Evolutionary conservation across 1,140 invertebrate species (phyloP).

Genomic region (Watersipora subatra): DNA sequence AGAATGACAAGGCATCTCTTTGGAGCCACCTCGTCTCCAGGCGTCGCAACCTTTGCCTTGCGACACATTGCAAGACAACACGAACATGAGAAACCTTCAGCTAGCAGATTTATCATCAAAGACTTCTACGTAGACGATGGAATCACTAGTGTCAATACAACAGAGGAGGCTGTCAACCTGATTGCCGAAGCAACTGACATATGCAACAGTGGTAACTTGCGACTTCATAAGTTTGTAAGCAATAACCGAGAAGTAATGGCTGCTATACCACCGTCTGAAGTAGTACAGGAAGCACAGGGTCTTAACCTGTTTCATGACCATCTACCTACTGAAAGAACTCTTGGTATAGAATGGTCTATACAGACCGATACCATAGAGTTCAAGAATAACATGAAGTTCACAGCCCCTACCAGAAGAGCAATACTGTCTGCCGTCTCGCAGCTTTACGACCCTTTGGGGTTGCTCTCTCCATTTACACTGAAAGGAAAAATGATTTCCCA

Average conservation of each 20-base stretch:
- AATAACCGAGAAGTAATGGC: background rate
- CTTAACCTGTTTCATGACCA: background rate
- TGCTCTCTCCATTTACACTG: background rate
- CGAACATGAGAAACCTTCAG: background rate
- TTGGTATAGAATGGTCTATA: background rate
- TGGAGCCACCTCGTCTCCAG: conserved; percentile 6
- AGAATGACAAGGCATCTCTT: conserved; percentile 11
- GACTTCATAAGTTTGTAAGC: background rate
- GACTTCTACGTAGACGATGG: conserved; percentile 6
- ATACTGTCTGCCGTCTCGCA: background rate
- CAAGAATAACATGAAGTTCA: background rate
- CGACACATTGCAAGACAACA: background rate
- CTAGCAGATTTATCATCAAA: background rate
- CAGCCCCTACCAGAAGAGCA: background rate
- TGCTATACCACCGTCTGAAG: background rate
- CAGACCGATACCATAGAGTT: background rate
- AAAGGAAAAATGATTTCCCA: background rate
- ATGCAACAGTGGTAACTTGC: background rate
- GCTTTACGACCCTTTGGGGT: background rate
- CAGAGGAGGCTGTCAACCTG: background rate
- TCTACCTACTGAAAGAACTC: background rate
- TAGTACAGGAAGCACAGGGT: background rate
- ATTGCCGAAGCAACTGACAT: background rate
- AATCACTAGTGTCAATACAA: background rate
- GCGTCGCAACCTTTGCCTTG: conserved; percentile 8